phyloP scores from a whole-genome alignment of 1,140 invertebrate genomes.

The Proctacanthus coquilletti region DNA sequence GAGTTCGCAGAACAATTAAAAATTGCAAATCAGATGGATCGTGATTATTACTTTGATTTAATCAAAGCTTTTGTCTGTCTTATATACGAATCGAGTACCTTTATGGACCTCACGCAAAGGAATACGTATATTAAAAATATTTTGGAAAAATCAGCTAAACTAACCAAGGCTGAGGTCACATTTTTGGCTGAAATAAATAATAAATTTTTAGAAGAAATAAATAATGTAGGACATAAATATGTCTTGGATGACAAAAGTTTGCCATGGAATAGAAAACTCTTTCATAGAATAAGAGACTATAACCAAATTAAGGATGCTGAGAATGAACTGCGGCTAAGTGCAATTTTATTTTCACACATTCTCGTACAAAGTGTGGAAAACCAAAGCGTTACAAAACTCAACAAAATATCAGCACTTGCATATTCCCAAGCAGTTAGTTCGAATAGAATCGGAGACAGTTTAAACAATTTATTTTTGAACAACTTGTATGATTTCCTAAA shows the following conservation, averaged over 20 bases:
- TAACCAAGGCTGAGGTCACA: too few relatives aligned
- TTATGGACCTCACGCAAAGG: constrained; percentile 1
- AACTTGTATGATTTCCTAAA: constrained; percentile 13
- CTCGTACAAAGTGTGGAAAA: constrained; percentile 11
- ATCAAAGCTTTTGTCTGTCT: constrained; percentile 1
- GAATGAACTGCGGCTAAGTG: constrained; percentile 6
- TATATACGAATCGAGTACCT: constrained; percentile 2
- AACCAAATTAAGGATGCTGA: neutral
- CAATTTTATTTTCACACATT: constrained; percentile 12
- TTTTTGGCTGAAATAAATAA: too few relatives aligned
- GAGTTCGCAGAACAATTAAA: too few relatives aligned
- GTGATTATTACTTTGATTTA: neutral
- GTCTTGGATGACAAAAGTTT: too few relatives aligned
- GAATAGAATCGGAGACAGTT: constrained; percentile 12
- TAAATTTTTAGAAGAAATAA: too few relatives aligned
- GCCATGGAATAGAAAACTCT: constrained; percentile 23
- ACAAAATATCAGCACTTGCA: constrained; percentile 13
- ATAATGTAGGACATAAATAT: too few relatives aligned
- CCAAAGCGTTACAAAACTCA: constrained; percentile 4
- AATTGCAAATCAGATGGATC: too few relatives aligned
- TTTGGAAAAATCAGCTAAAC: too few relatives aligned
- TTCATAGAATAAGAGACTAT: constrained; percentile 22
- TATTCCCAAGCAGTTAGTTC: constrained; percentile 20
- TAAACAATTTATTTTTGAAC: too few relatives aligned
- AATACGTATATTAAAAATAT: constrained; percentile 2